phyloP scores from a whole-genome alignment of 1,140 invertebrate genomes.

The Wasmannia auropunctata region DNA sequence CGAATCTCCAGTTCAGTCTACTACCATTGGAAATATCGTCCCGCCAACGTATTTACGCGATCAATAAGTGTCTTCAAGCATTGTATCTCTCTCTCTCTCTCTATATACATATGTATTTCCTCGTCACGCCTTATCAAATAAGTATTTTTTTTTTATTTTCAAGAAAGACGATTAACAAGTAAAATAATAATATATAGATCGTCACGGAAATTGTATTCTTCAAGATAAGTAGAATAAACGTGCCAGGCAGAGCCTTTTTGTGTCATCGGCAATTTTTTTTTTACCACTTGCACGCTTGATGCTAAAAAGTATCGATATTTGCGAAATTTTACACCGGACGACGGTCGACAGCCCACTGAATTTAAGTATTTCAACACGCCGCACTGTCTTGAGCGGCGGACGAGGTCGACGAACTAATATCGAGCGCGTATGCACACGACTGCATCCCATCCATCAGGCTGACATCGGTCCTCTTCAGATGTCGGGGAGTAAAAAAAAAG shows the following conservation, averaged over 20 bases:
- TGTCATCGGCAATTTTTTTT: neutral
- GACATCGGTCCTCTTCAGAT: conserved; percentile 54
- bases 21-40: conserved; percentile 45
- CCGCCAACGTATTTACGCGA: conserved; percentile 49
- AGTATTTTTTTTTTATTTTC: neutral
- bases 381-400: conserved; percentile 18
- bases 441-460: conserved; percentile 64
- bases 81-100: too few relatives aligned
- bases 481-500: neutral
- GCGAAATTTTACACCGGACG: conserved; percentile 5
- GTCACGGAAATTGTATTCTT: neutral
- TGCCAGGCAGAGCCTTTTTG: neutral
- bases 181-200: neutral
- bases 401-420: conserved; percentile 77
- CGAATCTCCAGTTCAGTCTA: conserved; percentile 37
- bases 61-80: conserved; percentile 50
- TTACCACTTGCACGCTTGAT: neutral
- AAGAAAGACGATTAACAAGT: neutral
- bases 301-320: neutral
- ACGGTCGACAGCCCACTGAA: neutral
- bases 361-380: conserved; percentile 13
- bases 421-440: conserved; percentile 56
- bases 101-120: neutral
- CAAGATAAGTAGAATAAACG: neutral
- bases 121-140: too few relatives aligned